A percentile compares a stretch with the other conserved stretches of the same genome.
phyloP scores from a whole-genome alignment of 2,888 invertebrate species.

The Stenoptilia bipunctidactyla region DNA sequence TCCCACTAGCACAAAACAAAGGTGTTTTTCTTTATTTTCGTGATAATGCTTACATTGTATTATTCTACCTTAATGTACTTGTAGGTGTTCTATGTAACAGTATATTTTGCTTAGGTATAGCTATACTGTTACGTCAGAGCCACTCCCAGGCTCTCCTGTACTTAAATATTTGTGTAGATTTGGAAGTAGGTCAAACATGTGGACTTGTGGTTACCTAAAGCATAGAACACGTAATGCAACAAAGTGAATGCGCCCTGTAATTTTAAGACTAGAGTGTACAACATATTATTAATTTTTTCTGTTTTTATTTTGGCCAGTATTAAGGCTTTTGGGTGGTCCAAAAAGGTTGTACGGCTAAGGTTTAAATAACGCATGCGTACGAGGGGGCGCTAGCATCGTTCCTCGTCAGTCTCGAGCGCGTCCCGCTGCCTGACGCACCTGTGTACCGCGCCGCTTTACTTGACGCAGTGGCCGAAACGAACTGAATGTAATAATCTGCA shows the following conservation, averaged over 20 bases:
- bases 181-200: constrained; percentile 46
- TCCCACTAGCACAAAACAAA: no score
- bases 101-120: neutral
- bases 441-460: constrained; percentile 22
- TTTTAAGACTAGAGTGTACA: neutral
- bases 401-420: constrained; percentile 48
- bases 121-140: constrained; percentile 30
- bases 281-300: neutral
- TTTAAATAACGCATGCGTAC: constrained; percentile 29
- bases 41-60: no score
- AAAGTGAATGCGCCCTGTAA: neutral
- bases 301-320: neutral
- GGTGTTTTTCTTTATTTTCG: no score
- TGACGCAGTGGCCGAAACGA: constrained; percentile 33
- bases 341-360: constrained; percentile 3
- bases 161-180: constrained; percentile 43
- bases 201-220: constrained; percentile 14
- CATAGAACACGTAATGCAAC: neutral
- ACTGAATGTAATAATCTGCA: constrained; percentile 36
- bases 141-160: constrained; percentile 35
- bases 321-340: constrained; percentile 1
- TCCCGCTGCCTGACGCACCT: constrained; percentile 34
- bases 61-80: no score
- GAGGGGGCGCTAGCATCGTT: constrained; percentile 19
- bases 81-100: no score